phyloP scores from a whole-genome alignment of 2,113 vertebrate genomes.

The Platichthys stellatus region DNA sequence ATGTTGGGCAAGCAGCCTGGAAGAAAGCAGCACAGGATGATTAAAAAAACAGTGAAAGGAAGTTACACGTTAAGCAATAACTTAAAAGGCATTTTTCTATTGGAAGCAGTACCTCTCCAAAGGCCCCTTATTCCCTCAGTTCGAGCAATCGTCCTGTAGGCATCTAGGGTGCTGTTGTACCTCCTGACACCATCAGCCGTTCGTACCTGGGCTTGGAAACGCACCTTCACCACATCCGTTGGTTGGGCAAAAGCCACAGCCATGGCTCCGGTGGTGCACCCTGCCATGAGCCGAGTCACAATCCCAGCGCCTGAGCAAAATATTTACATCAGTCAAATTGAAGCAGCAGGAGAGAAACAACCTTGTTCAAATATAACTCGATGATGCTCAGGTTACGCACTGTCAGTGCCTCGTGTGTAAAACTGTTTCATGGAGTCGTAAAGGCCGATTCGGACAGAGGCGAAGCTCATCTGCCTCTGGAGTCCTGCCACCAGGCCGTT shows the following conservation, averaged over 20 bases:
- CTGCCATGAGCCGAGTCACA: constrained; percentile 85
- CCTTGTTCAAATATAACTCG: neutral
- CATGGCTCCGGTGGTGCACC: constrained; percentile 89
- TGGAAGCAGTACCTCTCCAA: constrained; percentile 85
- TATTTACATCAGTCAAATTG: constrained; percentile 4
- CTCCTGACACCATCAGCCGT: constrained; percentile 74
- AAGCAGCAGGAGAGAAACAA: neutral
- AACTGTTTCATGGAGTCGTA: constrained; percentile 88
- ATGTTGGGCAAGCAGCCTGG: constrained; percentile 93
- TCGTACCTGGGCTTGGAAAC: constrained; percentile 87
- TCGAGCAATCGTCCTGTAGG: constrained; percentile 89
- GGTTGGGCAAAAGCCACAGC: constrained; percentile 91
- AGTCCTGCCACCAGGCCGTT: constrained; percentile 86
- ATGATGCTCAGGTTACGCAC: constrained; percentile 75
- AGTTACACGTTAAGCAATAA: neutral
- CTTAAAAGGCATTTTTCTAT: neutral
- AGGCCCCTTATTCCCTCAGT: constrained; percentile 88
- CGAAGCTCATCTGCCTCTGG: constrained; percentile 88
- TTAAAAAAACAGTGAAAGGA: neutral
- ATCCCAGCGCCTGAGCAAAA: constrained; percentile 83
- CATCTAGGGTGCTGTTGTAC: constrained; percentile 88
- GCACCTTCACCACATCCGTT: constrained; percentile 92
- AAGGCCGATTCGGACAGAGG: constrained; percentile 84
- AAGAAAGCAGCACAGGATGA: constrained; percentile 15
- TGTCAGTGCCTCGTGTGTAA: constrained; percentile 87